Conservation (phyloP, 2,888 invertebrate genomes). For the Ypsolopha scabrella region DNA sequence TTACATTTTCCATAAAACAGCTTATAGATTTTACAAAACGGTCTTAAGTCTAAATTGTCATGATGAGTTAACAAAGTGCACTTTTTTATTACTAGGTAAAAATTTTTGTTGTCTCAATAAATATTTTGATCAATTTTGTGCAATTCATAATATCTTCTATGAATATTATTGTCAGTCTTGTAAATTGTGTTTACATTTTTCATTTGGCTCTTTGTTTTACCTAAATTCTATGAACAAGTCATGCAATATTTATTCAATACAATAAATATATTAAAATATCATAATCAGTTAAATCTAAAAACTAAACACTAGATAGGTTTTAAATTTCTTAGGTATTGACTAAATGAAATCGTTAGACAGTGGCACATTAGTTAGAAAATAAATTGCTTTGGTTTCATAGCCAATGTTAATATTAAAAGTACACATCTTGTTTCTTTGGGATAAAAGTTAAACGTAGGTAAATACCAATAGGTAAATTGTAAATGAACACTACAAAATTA, state of each 20-base stretch:
- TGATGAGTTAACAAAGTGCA: conserved; percentile 69
- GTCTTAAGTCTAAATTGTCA: conserved; percentile 66
- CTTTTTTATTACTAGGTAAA: conserved; percentile 30
- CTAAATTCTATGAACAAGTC: conserved; percentile 56
- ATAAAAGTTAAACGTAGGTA: neutral
- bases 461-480: neutral
- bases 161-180: conserved; percentile 71
- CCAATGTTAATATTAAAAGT: conserved; percentile 33
- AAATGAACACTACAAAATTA: neutral
- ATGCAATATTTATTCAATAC: conserved; percentile 58
- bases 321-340: conserved; percentile 38
- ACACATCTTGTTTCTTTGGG: conserved; percentile 15
- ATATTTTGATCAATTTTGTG: conserved; percentile 42
- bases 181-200: conserved; percentile 56
- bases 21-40: conserved; percentile 43
- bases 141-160: conserved; percentile 62
- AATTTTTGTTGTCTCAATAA: conserved; percentile 41
- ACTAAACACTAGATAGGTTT: conserved; percentile 40
- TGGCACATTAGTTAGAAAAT: conserved; percentile 46
- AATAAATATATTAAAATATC: conserved; percentile 60
- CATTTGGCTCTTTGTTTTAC: conserved; percentile 54
- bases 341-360: conserved; percentile 39
- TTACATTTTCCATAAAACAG: conserved; percentile 62
- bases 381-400: conserved; percentile 55
- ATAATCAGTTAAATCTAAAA: conserved; percentile 32